Evolutionary conservation across 1,140 invertebrate genomes (phyloP), one percentile per base, ranked within the genome.

Genomic region (Drosophila pallidifrons): DNA sequence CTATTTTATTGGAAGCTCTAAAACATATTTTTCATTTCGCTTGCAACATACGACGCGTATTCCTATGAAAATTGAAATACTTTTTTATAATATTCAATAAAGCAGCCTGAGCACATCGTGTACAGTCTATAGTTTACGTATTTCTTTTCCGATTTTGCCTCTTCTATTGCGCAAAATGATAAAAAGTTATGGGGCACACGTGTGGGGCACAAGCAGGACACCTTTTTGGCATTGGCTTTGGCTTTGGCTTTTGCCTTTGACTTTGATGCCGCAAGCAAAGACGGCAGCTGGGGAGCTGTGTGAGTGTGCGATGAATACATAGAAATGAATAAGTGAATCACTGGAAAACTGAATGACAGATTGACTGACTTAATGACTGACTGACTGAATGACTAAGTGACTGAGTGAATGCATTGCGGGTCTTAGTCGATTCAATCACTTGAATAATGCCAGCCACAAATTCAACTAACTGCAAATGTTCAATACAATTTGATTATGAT

Each of bases 401-500:
- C 76, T 59, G 75, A 86, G 49, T 70, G 68, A 60, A 30, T 61
- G 66, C 77, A 72, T 67, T 77, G 68, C 58, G 47, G 51, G 66
- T 72, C 85, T 78, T 82, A 71, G 57, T 59, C 80, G 79, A 89
- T 83, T 79, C 83, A 88, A 88, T 88, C 83, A 83, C 80, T 70
- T 78, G 85, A 81, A 88, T 89, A 88, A 89, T 83, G 69, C 70
- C 81, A 75, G 69, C 45, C 75, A 66, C 75, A 82, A 66, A 82
- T 83, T 83, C 81, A 79, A 85, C 83, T 87, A 87, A 87, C 83
- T 83, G 83, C 81, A 87, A 83, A 88, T 87, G 77, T 87, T 88
- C 83, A 87, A 87, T 87, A 87, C 83, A 87, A 87, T 87, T 87
- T 87, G 83, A 87, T 87, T 87, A 87, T 87, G 80, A 88, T 47